These are phyloP conservation scores for Icerya purchasi DNA, from an alignment of 2,888 invertebrate genomes.

Conservation along the genomic window DNA sequence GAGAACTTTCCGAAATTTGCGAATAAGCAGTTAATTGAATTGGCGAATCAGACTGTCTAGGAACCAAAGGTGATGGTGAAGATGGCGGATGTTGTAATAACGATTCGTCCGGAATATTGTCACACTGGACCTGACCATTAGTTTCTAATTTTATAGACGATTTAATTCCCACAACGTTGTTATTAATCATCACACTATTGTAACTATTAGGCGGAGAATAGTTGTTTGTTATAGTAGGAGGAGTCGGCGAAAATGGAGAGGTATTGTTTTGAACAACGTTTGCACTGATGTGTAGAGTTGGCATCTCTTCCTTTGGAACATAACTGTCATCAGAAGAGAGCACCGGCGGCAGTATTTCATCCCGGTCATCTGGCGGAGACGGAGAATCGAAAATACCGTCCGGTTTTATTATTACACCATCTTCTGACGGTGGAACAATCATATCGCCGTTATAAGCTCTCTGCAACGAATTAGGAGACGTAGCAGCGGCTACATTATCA, in stretches of 20 bases:
- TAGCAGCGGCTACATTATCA: neutral
- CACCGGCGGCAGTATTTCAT: slow-evolving; percentile 9
- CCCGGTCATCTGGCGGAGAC: slow-evolving; percentile 5
- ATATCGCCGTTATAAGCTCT: neutral
- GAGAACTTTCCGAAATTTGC: neutral
- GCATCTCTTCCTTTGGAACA: slow-evolving; percentile 19
- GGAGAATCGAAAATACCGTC: slow-evolving; percentile 18
- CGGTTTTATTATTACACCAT: slow-evolving; percentile 16
- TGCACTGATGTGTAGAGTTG: slow-evolving; percentile 8
- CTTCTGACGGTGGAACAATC: neutral
- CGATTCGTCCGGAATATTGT: slow-evolving; percentile 15
- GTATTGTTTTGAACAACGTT: slow-evolving; percentile 3
- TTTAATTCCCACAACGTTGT: neutral
- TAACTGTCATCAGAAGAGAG: slow-evolving; percentile 16
- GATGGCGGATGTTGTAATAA: neutral
- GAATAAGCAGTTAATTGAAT: neutral
- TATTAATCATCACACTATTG: neutral
- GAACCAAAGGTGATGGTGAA: neutral
- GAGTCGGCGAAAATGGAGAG: neutral
- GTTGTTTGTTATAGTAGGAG: neutral
- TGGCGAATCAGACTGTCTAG: neutral
- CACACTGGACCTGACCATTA: slow-evolving; percentile 5
- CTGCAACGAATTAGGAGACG: neutral
- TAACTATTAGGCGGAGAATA: neutral
- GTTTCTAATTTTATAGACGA: slow-evolving; percentile 10